phyloP scores from a whole-genome alignment of 1,140 invertebrate genomes.

The Rhagoletis pomonella region DNA sequence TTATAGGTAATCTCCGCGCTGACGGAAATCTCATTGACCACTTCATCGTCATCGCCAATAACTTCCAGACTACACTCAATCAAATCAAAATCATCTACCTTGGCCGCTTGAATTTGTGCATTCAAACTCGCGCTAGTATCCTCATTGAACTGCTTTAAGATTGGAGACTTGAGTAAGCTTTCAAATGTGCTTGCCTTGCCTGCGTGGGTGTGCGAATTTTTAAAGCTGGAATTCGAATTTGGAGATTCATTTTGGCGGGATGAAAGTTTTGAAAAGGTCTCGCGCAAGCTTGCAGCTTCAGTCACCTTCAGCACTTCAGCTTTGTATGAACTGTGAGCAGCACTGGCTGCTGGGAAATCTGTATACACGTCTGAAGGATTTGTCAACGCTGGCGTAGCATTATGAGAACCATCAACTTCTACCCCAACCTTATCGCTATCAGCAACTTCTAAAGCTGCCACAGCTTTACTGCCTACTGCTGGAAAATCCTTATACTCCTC shows the following conservation, averaged over 20 bases:
- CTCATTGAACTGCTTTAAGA: slow-evolving; percentile 44
- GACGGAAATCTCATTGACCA: slow-evolving; percentile 65
- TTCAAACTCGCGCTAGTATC: slow-evolving; percentile 62
- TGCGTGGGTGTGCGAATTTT: background rate
- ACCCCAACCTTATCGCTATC: background rate
- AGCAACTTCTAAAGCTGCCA: background rate
- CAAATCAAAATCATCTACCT: slow-evolving; percentile 58
- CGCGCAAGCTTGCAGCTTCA: too few relatives aligned
- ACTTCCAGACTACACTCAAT: slow-evolving; percentile 68
- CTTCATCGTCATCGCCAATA: slow-evolving; percentile 61
- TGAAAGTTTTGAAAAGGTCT: too few relatives aligned
- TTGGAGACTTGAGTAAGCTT: slow-evolving; percentile 15
- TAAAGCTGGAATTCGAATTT: background rate
- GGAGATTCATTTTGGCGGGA: too few relatives aligned
- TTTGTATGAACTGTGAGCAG: background rate
- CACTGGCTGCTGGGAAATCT: too few relatives aligned
- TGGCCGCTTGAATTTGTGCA: background rate
- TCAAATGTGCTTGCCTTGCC: background rate
- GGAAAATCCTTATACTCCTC: slow-evolving; percentile 17
- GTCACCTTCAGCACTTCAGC: background rate
- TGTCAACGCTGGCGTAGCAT: too few relatives aligned
- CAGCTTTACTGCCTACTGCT: background rate
- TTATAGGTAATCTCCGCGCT: slow-evolving; percentile 54
- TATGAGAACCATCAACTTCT: too few relatives aligned
- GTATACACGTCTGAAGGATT: too few relatives aligned